Evolutionary conservation across 2,797 vertebrate genomes (phyloP), one percentile per base, ranked within the genome.

Genomic region (Clarias laeviceps): DNA sequence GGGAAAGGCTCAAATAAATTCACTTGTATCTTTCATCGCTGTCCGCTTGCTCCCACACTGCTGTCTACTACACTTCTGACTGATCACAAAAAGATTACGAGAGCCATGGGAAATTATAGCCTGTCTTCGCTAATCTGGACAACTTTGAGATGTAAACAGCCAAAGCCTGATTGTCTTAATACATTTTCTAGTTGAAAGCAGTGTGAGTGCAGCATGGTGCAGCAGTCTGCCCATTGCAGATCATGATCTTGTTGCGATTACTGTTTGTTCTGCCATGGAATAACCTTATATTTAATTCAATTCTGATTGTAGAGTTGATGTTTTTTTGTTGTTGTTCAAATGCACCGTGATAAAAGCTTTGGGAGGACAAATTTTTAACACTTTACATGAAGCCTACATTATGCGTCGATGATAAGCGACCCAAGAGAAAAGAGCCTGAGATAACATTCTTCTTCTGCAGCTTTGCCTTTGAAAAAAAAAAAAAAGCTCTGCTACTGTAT

Each of bases 211-310:
- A 45, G 40, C 56, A 32, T 61, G 80, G 73, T 62, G 27, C 84
- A 69, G 80, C 72, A 54, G 24, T 86, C 62, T 82, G 84, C 72
- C 85, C 72, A 61, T 50, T 82, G 80, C 62, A 80, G 80, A 86
- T 86, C 81, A 82, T 86, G 85, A 85, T 85, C 84, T 85, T 65
- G 84, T 85, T 85, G 57, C 18, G 79, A 81, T 59, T 85, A 80
- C 61, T 61, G 79, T 76, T 85, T 85, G 79, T 82, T 85, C 69
- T 82, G 78, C 79, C 62, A n/a, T 22, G 69, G 61, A 78, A 74
- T 82, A 69, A 82, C 72, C 34, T 68, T 57, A 50, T n/a, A 82
- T 86, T 77, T 82, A 82, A 82, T 82, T 86, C 85, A 54, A 34
- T 37, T 82, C 64, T 69, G 72, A 82, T 78, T 77, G 70, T 82